Evolutionary conservation across 64 coral and sea anemone genomes (phyloP), one percentile per base, ranked within the genome.

Genomic region (Stichodactyla mertensii): DNA sequence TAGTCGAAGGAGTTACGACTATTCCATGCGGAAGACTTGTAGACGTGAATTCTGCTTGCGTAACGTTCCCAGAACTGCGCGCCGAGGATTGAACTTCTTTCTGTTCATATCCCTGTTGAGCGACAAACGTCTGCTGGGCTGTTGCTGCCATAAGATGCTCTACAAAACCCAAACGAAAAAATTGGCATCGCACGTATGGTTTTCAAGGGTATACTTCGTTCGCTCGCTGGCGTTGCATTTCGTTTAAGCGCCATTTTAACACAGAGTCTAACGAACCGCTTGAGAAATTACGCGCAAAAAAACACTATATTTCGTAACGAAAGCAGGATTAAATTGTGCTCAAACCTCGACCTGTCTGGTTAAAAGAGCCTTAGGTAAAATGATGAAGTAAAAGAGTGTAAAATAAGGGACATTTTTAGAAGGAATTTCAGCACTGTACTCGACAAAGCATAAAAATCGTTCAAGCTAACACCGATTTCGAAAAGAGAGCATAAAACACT

Each of bases 101-200:
- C 55, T 92, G 91, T 77, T 92, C 91, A 67, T 88, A 92, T 18
- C 86, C 71, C 55, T 88, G 91, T 77, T 89, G 91, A 31, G 91
- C 26, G 57, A 93, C 85, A 83, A 87, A 93, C 62, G 77, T 93
- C 89, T 64, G 91, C 66, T 96, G 94, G 15, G 94, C 88, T 88
- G 94, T 88, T 16, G 94, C 91, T 78, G 94, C 94, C 94, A 96
- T 96, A 53, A 51, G 88, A 89, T 90, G 92, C 88, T 92, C 94
- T 96, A 87, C 16, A 89, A 92, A 81, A 81, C 78, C 78, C 51
- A 81, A 81, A 81, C n/a, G 54, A 74, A 74, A 4, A 31, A 7
- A 74, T 74, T 74, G 69, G 24, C 69, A 74, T 31, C 69, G 22
- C n/a, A 10, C 24, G 24, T 74, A 26, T 74, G 22, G 19, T 74